These are phyloP conservation scores for Philaethria dido DNA, from an alignment of 2,888 invertebrate genomes.

Conservation along the genomic window DNA sequence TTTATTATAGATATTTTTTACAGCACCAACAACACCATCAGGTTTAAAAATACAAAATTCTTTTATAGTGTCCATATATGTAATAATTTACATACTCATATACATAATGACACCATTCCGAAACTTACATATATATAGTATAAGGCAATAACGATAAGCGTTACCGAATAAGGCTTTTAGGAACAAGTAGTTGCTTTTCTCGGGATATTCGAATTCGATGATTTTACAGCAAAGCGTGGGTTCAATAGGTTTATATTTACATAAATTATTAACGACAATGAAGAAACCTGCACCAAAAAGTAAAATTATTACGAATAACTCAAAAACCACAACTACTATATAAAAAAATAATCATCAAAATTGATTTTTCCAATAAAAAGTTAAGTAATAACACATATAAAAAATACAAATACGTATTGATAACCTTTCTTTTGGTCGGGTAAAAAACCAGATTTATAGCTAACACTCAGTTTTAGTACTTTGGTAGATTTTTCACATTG, in stretches of 20 bases:
- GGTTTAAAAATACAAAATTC: background rate
- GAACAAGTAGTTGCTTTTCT: slow-evolving; percentile 15
- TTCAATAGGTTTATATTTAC: background rate
- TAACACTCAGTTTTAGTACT: background rate
- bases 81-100: slow-evolving; percentile 16
- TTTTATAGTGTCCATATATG: background rate
- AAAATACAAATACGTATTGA: too few relatives aligned
- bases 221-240: slow-evolving; percentile 18
- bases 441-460: background rate
- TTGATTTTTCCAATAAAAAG: too few relatives aligned
- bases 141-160: background rate
- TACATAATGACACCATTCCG: slow-evolving; percentile 1
- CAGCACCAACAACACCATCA: too few relatives aligned
- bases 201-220: background rate
- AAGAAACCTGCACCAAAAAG: too few relatives aligned
- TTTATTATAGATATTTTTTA: too few relatives aligned
- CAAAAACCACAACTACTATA: too few relatives aligned
- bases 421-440: too few relatives aligned
- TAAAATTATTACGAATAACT: too few relatives aligned
- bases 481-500: background rate
- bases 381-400: too few relatives aligned
- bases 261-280: too few relatives aligned
- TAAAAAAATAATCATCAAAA: too few relatives aligned
- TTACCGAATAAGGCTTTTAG: slow-evolving; percentile 16
- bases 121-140: slow-evolving; percentile 6